phyloP scores from a whole-genome alignment of 1,140 invertebrate genomes.

The Drosophila trapezifrons region DNA sequence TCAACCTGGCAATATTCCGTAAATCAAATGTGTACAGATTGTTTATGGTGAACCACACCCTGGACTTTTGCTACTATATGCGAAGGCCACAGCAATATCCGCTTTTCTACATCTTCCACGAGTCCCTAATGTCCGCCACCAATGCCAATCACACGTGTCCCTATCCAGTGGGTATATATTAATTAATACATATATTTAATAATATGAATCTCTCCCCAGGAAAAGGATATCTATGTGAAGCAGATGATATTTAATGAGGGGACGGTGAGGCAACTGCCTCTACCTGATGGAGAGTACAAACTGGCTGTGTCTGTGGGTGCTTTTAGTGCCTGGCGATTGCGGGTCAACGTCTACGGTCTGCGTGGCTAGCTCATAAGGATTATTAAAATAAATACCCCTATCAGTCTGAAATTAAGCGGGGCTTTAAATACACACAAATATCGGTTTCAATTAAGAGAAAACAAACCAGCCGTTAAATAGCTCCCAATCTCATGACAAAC shows the following conservation, averaged over 20 bases:
- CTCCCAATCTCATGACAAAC: not conserved
- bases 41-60: conserved; percentile 42
- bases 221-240: conserved; percentile 27
- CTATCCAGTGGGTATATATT: conserved; percentile 31
- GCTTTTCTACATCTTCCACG: conserved; percentile 48
- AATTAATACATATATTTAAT: not conserved
- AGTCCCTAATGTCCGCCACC: conserved; percentile 19
- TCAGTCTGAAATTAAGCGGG: not conserved
- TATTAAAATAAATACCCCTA: conserved; percentile 8
- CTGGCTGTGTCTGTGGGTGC: conserved; percentile 4
- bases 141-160: conserved; percentile 62
- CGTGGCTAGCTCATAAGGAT: conserved; percentile 16
- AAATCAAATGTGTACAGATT: conserved; percentile 49
- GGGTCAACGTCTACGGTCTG: conserved; percentile 29
- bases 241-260: conserved; percentile 5
- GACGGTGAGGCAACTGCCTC: conserved; percentile 18
- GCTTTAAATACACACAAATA: not conserved
- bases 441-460: conserved; percentile 5
- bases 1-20: conserved; percentile 32
- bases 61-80: conserved; percentile 63
- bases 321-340: conserved; percentile 25
- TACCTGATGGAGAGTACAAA: conserved; percentile 50
- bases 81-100: conserved; percentile 37
- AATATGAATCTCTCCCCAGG: conserved; percentile 4
- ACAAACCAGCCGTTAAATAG: conserved; percentile 10